phyloP scores from a whole-genome alignment of 2,113 vertebrate species.

The Sterrhoptilus dennistouni region DNA sequence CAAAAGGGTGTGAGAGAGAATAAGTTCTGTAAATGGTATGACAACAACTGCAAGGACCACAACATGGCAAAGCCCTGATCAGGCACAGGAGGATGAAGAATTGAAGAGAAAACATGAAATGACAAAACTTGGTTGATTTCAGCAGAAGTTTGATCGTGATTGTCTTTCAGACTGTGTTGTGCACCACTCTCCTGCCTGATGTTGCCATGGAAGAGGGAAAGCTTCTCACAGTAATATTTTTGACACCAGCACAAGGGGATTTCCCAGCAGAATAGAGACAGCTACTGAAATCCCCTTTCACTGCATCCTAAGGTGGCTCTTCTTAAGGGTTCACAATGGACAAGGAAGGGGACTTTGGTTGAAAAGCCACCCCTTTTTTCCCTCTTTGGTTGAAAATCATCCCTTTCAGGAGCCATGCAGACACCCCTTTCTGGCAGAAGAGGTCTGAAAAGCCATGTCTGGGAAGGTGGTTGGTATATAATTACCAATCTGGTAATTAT shows the following conservation, averaged over 20 bases:
- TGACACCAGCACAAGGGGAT: not conserved
- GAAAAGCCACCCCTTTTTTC: not conserved
- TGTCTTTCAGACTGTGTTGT: not conserved
- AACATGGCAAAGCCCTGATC: not conserved
- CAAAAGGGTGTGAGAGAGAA: not conserved
- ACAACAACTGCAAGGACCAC: not conserved
- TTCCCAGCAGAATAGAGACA: not conserved
- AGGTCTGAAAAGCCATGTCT: rapidly evolving
- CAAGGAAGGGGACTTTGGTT: not conserved
- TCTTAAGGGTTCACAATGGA: not conserved
- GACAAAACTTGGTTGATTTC: not conserved
- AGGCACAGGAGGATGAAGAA: not conserved
- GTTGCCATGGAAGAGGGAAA: not conserved
- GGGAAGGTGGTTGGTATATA: not conserved
- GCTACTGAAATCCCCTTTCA: not conserved
- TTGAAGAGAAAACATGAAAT: not conserved
- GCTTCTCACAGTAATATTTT: not conserved
- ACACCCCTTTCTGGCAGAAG: not conserved
- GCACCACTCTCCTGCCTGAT: rapidly evolving
- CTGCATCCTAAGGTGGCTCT: not conserved
- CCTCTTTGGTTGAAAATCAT: not conserved
- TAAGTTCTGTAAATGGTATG: not conserved
- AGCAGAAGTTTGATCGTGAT: not conserved
- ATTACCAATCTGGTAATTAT: no score
- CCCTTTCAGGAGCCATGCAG: not conserved